These are phyloP conservation scores for Catocala fraxini DNA, from an alignment of 2,888 invertebrate genomes.

Conservation along the genomic window DNA sequence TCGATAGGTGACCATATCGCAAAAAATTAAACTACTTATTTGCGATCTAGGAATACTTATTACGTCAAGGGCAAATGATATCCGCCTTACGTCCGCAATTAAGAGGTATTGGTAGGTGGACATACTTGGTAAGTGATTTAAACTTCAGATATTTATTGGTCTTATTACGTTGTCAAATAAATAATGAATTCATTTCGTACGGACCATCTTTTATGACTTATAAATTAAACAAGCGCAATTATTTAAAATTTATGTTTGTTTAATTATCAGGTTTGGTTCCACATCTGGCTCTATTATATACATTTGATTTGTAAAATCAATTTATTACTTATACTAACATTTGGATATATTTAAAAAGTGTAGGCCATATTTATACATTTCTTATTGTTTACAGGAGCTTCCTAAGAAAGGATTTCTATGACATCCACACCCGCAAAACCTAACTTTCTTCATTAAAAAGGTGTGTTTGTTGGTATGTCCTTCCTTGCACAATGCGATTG, in stretches of 20 bases:
- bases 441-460: too few relatives aligned
- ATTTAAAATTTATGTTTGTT: background rate
- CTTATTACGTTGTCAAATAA: conserved; percentile 22
- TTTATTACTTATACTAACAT: too few relatives aligned
- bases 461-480: too few relatives aligned
- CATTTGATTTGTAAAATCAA: too few relatives aligned
- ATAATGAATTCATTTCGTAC: conserved; percentile 3
- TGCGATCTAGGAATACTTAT: conserved; percentile 56
- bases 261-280: background rate
- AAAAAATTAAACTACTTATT: conserved; percentile 52
- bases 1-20: conserved; percentile 36
- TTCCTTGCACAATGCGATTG: too few relatives aligned
- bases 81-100: conserved; percentile 60
- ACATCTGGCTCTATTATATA: background rate
- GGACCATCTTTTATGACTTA: background rate
- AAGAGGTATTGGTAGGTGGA: conserved; percentile 29
- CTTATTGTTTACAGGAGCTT: too few relatives aligned
- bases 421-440: too few relatives aligned
- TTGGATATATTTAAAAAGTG: too few relatives aligned
- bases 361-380: too few relatives aligned
- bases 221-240: conserved; percentile 4
- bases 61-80: conserved; percentile 56
- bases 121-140: conserved; percentile 14
- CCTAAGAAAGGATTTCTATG: too few relatives aligned
- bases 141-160: conserved; percentile 21